Percentiles rank a stretch among this genome's conserved stretches.
phyloP scores from a whole-genome alignment of 2,888 invertebrate species.

The Masnerella sp. region DNA sequence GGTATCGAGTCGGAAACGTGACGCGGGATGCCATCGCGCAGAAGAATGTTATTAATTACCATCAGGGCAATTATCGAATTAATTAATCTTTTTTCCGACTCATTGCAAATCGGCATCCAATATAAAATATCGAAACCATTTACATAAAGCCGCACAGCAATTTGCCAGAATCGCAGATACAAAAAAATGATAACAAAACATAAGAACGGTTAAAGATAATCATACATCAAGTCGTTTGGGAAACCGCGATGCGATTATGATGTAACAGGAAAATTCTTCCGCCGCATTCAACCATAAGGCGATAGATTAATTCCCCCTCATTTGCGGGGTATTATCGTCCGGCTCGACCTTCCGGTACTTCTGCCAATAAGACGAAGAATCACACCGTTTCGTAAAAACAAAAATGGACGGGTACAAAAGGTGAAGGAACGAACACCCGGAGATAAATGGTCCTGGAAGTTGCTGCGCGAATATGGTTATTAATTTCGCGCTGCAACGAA shows the following conservation, averaged over 20 bases:
- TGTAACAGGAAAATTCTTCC: constrained; percentile 56
- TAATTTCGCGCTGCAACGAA: constrained; percentile 28
- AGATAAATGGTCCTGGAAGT: constrained; percentile 52
- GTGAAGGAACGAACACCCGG: constrained; percentile 38
- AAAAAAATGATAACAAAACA: constrained; percentile 46
- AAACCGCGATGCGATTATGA: constrained; percentile 58
- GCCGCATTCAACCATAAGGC: constrained; percentile 54
- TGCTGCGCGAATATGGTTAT: constrained; percentile 24
- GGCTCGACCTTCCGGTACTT: constrained; percentile 63
- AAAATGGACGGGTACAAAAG: constrained; percentile 42
- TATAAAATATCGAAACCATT: constrained; percentile 13
- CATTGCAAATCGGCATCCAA: neutral
- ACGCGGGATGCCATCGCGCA: constrained; percentile 4
- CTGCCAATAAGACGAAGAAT: constrained; percentile 61
- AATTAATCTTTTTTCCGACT: constrained; percentile 17
- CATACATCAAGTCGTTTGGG: constrained; percentile 46
- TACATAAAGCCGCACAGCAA: constrained; percentile 8
- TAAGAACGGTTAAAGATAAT: constrained; percentile 48
- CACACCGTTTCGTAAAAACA: constrained; percentile 40
- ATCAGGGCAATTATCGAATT: constrained; percentile 22
- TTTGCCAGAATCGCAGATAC: constrained; percentile 25
- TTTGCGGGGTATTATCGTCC: constrained; percentile 64
- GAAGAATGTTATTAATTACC: constrained; percentile 33
- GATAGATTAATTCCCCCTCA: constrained; percentile 66
- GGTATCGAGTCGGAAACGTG: neutral